Evolutionary conservation across 2,888 invertebrate genomes (phyloP), one percentile per base, ranked within the genome.

Genomic region (Gerris lacustris): DNA sequence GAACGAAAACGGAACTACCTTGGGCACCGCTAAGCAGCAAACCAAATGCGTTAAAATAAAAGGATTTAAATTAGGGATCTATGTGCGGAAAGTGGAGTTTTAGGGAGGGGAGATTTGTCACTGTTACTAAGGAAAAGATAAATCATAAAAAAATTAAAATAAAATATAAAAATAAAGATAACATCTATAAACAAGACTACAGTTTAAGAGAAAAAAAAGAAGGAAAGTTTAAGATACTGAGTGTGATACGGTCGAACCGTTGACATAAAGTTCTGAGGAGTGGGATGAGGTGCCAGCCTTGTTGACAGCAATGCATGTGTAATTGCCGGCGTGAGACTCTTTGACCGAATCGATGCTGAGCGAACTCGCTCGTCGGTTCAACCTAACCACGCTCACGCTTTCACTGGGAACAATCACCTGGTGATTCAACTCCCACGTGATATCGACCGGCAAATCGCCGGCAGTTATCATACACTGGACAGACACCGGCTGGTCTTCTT

Each of bases 381-480:
- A 75, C 71, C 75, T 77, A 17, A 75, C 73, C 6, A 75, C 73
- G 66, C 73, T 69, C 63, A 66, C 76, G 74, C 67, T 75, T 17
- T 67, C 45, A 43, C 44, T 44, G 2, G 70, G 66, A 5, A 71
- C 68, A 6, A 72, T 63, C n/a, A 69, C 55, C 15, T 70, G 69
- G 77, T 86, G 86, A 69, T 84, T 82, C 74, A 82, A 82, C 45
- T 79, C 79, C 84, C 84, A 84, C 18, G 78, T 78, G 45, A 84
- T 80, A 67, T 78, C 79, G 66, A 84, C 78, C 44, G 84, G 82
- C 63, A 79, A 77, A 76, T 83, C 82, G 6, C 83, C 80, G 45
- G 76, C 75, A 6, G 76, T 71, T 6, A 79, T 77, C 68, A 77
- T 76, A 70, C 80, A 80, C 55, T 76, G 76, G 6, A 79, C 73